Percentiles rank a stretch among this genome's conserved stretches.
Conservation (phyloP, 2,113 vertebrate species). For the Vulpes vulpes region DNA sequence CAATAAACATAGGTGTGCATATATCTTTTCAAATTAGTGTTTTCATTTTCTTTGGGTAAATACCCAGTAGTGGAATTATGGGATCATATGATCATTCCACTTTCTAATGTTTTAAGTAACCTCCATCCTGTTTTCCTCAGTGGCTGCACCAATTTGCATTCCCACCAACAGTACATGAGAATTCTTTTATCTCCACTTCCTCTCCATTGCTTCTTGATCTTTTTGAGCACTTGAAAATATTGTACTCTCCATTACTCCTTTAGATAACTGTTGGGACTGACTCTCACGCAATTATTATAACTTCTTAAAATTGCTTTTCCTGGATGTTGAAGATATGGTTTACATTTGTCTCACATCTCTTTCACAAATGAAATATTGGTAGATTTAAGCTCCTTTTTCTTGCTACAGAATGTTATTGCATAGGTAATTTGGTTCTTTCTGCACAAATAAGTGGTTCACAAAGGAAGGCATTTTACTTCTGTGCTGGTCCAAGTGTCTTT, state of each 20-base stretch:
- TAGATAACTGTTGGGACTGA: constrained; percentile 94
- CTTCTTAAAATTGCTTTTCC: constrained; percentile 94
- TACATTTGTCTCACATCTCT: constrained; percentile 93
- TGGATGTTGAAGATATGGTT: constrained; percentile 91
- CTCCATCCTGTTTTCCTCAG: neutral
- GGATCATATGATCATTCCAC: neutral
- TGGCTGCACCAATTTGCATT: neutral
- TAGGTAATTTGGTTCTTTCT: constrained; percentile 90
- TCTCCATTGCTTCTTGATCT: constrained; percentile 93
- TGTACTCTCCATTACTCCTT: constrained; percentile 93
- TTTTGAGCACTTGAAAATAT: constrained; percentile 94
- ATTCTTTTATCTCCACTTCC: neutral
- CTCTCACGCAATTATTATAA: constrained; percentile 94
- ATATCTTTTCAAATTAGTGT: neutral
- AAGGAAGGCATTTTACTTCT: constrained; percentile 92
- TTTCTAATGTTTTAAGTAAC: neutral
- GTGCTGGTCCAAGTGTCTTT: constrained; percentile 91
- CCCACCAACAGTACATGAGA: neutral
- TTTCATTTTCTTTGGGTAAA: neutral
- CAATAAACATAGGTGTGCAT: neutral
- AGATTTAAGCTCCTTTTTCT: constrained; percentile 92
- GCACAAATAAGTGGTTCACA: constrained; percentile 93
- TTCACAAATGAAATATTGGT: constrained; percentile 94
- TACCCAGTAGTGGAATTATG: neutral
- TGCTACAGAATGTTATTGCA: constrained; percentile 93